Evolutionary conservation across 2,113 vertebrate genomes (phyloP), one percentile per base, ranked within the genome.

Genomic region (Dromaius novaehollandiae): DNA sequence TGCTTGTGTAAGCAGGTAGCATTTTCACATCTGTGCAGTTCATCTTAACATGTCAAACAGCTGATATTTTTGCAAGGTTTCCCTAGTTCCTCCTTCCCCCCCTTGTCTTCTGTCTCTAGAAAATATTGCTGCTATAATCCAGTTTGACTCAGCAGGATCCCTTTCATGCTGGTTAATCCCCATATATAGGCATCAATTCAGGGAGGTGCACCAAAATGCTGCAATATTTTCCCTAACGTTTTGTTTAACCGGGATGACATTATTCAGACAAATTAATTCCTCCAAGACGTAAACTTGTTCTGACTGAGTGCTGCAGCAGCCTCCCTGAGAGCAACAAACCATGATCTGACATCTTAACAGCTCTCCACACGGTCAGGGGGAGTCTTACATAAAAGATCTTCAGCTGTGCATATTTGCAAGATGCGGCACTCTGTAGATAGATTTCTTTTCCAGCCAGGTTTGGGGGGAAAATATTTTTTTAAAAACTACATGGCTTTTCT

Each of bases 331-430:
- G 97, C 91, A 89, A 56, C 95, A 95, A 89, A 95, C 91, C 94
- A 82, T 95, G 95, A 95, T 95, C 95, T 96, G 96, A 96, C 95
- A 89, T 96, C 88, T 96, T 95, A 96, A 94, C 95, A 91, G 95
- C 96, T 95, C 84, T 92, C 88, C 44, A 64, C 95, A 15, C n/a
- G 38, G 89, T 93, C 91, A 73, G 95, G 73, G 93, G 80, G 89
- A 95, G 53, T 88, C 88, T 96, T 95, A 92, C 82, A 86, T 94
- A 88, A 96, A 95, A 91, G 88, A 94, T 95, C 51, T 86, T 96
- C 82, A 91, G 94, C 91, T 95, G 80, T 81, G 82, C 38, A 0
- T 94, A 60, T 90, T 80, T 93, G 86, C 79, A 93, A 88, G 89
- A 89, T 96, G 69, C 82, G 93, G 86, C 73, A 84, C 88, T 88